Conservation (phyloP, 64 coral and sea anemone species). For the Montipora capricornis region DNA sequence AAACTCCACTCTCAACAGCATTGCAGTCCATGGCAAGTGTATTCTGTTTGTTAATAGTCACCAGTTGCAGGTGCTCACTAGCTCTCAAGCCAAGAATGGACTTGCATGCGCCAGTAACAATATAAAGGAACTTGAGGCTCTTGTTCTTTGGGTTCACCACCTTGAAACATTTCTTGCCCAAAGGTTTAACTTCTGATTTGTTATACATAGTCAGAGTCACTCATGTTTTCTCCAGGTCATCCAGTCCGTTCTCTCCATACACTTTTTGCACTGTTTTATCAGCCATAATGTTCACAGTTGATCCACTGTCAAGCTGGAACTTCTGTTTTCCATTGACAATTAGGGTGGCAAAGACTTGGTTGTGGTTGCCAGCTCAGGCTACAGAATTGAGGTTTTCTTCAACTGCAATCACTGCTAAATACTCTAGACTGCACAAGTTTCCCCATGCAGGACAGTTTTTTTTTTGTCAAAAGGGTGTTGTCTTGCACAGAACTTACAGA, state of each 20-base stretch:
- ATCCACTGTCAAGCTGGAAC: no score
- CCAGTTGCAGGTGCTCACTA: not conserved
- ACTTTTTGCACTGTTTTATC: not conserved
- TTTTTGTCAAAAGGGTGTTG: no score
- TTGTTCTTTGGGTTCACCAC: slow-evolving; percentile 28
- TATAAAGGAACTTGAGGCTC: not conserved
- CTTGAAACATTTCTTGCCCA: not conserved
- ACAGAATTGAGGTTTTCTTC: no score
- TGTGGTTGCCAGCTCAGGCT: no score
- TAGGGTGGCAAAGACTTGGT: no score
- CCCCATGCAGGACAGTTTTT: no score
- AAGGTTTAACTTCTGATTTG: slow-evolving; percentile 36
- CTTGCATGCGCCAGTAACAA: not conserved
- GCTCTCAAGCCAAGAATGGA: slow-evolving; percentile 15
- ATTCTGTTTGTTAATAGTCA: not conserved
- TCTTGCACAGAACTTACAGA: no score
- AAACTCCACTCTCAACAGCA: not conserved
- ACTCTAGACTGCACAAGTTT: no score
- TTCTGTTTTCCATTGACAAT: no score
- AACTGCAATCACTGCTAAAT: no score
- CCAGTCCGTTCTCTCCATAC: not conserved
- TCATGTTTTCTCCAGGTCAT: not conserved
- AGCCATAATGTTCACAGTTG: slow-evolving; percentile 53
- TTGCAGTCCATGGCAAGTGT: slow-evolving; percentile 13
- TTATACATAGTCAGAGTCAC: slow-evolving; percentile 15